Percentiles rank a stretch among this genome's conserved stretches.
Evolutionary conservation across 2,888 invertebrate genomes (phyloP).

Genomic region (Scaptomyza tumidula): DNA sequence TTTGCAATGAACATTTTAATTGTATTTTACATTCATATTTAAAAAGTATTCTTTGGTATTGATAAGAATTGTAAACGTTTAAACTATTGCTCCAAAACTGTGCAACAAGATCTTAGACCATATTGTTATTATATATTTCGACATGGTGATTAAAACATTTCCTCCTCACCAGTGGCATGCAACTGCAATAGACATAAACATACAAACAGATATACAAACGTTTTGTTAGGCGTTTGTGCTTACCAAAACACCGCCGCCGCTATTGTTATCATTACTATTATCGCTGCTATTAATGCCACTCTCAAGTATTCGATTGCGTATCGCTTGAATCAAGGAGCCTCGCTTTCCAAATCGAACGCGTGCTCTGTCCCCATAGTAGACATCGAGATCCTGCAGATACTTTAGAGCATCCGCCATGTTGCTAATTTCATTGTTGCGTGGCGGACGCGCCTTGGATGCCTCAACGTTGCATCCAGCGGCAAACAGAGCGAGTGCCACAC

Average conservation of each 20-base stretch:
- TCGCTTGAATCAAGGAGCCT: slow-evolving; percentile 69
- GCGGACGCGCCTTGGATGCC: slow-evolving; percentile 82
- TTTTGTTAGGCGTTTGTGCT: not conserved
- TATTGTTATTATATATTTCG: slow-evolving; percentile 1
- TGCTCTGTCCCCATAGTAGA: slow-evolving; percentile 88
- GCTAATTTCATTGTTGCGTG: slow-evolving; percentile 85
- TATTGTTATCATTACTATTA: slow-evolving; percentile 51
- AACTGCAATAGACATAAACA: slow-evolving; percentile 32
- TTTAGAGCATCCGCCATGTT: slow-evolving; percentile 89
- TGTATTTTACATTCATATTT: slow-evolving; percentile 22
- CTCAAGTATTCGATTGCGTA: slow-evolving; percentile 77
- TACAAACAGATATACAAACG: not conserved
- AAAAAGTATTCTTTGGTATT: slow-evolving; percentile 16
- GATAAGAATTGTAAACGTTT: slow-evolving; percentile 21
- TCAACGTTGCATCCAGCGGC: slow-evolving; percentile 67
- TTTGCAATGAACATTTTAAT: slow-evolving; percentile 38
- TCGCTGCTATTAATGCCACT: slow-evolving; percentile 49
- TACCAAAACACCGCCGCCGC: slow-evolving; percentile 56
- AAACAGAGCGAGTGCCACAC: slow-evolving; percentile 66
- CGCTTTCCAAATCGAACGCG: slow-evolving; percentile 86
- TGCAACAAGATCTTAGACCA: slow-evolving; percentile 25
- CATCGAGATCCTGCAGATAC: slow-evolving; percentile 88
- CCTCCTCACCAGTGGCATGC: slow-evolving; percentile 56
- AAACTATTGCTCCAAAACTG: slow-evolving; percentile 68
- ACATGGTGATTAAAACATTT: slow-evolving; percentile 45